phyloP scores from a whole-genome alignment of 2,888 invertebrate species.

The Xiphydria camelus region DNA sequence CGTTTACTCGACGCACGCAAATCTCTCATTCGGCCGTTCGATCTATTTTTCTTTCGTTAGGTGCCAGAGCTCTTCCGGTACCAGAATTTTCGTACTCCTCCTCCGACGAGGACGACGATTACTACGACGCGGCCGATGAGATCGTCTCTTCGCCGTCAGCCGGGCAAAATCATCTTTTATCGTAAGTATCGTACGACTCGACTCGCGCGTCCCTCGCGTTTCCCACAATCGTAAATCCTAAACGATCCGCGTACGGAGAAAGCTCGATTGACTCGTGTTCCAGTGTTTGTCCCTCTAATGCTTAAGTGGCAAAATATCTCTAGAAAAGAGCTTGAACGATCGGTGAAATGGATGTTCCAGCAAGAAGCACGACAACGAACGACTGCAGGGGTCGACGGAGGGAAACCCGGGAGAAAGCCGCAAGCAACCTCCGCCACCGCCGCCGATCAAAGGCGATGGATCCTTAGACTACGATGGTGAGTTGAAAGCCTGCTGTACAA shows the following conservation, averaged over 20 bases:
- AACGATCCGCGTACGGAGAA: no score
- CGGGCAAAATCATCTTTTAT: constrained; percentile 37
- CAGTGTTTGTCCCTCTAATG: no score
- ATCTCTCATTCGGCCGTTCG: no score
- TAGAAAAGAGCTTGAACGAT: no score
- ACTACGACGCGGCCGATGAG: constrained; percentile 87
- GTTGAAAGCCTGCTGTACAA: no score
- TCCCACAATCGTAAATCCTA: no score
- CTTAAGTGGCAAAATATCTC: no score
- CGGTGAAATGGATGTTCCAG: constrained; percentile 31
- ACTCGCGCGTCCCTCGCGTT: no score
- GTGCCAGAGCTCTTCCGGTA: constrained; percentile 71
- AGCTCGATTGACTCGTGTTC: no score
- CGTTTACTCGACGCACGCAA: no score
- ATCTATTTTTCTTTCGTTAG: no score
- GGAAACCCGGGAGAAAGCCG: constrained; percentile 37
- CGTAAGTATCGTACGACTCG: constrained; percentile 31
- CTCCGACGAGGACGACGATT: constrained; percentile 94
- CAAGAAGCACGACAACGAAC: constrained; percentile 43
- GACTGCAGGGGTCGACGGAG: constrained; percentile 33
- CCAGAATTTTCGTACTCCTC: constrained; percentile 97
- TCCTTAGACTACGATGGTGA: constrained; percentile 81
- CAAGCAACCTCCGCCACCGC: constrained; percentile 56
- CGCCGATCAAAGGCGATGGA: constrained; percentile 68
- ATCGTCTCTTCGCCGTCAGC: constrained; percentile 44